These are phyloP conservation scores for Neodontobutis hainanensis DNA, from an alignment of 2,113 vertebrate species.

Conservation along the genomic window DNA sequence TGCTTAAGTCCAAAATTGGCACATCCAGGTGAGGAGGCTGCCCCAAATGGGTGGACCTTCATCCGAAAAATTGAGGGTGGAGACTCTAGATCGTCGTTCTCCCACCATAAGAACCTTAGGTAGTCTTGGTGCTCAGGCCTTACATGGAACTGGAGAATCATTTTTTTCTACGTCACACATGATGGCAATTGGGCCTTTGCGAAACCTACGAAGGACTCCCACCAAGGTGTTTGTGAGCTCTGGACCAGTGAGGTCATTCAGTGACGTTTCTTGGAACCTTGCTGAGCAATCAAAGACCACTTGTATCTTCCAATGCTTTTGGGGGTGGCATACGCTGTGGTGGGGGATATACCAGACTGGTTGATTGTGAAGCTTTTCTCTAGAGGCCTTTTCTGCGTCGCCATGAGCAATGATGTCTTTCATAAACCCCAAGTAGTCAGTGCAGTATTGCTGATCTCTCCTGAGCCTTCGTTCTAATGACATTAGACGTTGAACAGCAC, in stretches of 20 bases:
- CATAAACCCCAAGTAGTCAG: background rate
- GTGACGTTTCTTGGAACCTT: background rate
- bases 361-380: background rate
- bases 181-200: background rate
- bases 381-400: background rate
- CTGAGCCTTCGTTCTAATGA: background rate
- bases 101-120: background rate
- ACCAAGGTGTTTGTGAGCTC: slow-evolving; percentile 2
- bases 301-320: background rate
- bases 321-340: background rate
- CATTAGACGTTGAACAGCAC: background rate
- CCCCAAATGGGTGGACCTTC: background rate
- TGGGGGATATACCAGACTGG: background rate
- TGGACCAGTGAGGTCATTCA: background rate
- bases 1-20: background rate
- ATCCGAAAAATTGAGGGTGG: background rate
- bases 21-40: background rate
- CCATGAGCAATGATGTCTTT: background rate
- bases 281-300: slow-evolving; percentile 5
- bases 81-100: background rate
- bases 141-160: background rate
- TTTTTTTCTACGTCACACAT: slow-evolving; percentile 5
- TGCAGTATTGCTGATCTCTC: background rate
- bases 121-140: background rate
- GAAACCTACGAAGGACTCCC: background rate